Evolutionary conservation across 2,888 invertebrate genomes (phyloP).

Genomic region (Cloeon dipterum): DNA sequence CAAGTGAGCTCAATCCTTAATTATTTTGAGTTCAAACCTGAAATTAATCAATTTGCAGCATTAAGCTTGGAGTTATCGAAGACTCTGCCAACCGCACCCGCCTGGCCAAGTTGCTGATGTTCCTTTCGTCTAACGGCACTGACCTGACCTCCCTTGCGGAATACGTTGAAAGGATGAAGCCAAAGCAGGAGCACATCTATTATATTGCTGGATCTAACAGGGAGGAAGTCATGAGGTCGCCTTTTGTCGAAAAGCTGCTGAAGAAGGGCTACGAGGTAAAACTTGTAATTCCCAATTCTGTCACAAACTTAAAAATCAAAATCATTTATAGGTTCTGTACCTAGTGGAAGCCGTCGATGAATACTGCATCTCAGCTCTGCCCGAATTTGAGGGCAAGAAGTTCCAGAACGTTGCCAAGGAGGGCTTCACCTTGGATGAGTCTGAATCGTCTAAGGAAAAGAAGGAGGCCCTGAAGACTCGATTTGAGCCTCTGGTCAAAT

Average conservation of each 20-base stretch:
- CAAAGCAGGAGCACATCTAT: conserved; percentile 83
- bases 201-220: conserved; percentile 82
- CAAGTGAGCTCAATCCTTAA: conserved; percentile 31
- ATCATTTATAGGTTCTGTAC: no score
- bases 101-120: conserved; percentile 80
- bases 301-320: no score
- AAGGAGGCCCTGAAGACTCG: conserved; percentile 50
- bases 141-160: conserved; percentile 51
- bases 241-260: conserved; percentile 85
- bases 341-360: conserved; percentile 95
- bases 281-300: no score
- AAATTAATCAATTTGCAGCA: conserved; percentile 22
- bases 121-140: conserved; percentile 54
- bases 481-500: conserved; percentile 75
- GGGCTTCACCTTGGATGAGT: conserved; percentile 67
- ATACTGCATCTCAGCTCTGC: conserved; percentile 85
- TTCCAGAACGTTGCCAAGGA: conserved; percentile 99
- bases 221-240: conserved; percentile 71
- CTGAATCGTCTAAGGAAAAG: conserved; percentile 38
- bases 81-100: conserved; percentile 92
- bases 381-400: conserved; percentile 96
- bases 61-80: conserved; percentile 92
- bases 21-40: not conserved
- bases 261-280: conserved; percentile 89
- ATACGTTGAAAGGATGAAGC: conserved; percentile 88